Evolutionary conservation across 1,140 invertebrate species (phyloP).

Genomic region (Drosophila lowei): DNA sequence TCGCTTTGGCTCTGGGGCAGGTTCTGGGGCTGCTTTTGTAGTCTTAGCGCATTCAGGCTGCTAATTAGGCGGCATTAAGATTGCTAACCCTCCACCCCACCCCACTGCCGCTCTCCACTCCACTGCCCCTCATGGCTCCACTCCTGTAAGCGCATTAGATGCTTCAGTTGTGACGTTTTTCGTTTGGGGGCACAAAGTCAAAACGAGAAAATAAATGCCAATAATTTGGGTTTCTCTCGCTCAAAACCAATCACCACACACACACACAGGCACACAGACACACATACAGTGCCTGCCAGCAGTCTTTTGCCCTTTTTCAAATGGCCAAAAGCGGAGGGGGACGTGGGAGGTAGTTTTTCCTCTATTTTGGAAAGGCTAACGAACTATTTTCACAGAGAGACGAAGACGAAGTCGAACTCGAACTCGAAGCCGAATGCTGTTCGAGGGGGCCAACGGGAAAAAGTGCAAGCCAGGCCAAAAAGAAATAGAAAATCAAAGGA

Average conservation of each 20-base stretch:
- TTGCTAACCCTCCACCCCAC: background rate
- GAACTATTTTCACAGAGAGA: slow-evolving; percentile 77
- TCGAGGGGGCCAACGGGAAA: slow-evolving; percentile 40
- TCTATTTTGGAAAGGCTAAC: slow-evolving; percentile 71
- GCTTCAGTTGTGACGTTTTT: slow-evolving; percentile 66
- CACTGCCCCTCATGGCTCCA: background rate
- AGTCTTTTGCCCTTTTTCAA: slow-evolving; percentile 50
- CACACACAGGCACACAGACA: slow-evolving; percentile 7
- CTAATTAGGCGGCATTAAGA: slow-evolving; percentile 78
- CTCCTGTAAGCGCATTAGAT: slow-evolving; percentile 69
- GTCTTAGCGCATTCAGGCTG: slow-evolving; percentile 80
- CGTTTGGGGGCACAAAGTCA: slow-evolving; percentile 51
- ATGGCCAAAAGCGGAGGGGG: slow-evolving; percentile 10
- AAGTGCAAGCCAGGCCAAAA: slow-evolving; percentile 75
- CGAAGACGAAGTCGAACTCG: slow-evolving; percentile 46
- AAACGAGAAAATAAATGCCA: slow-evolving; percentile 80
- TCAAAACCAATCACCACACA: slow-evolving; percentile 77
- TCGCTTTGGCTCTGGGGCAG: slow-evolving; percentile 20
- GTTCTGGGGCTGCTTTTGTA: slow-evolving; percentile 65
- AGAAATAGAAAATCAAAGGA: slow-evolving; percentile 59
- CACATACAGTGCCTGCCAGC: slow-evolving; percentile 1
- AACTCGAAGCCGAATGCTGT: slow-evolving; percentile 40
- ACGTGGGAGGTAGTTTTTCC: slow-evolving; percentile 59
- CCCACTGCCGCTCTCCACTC: background rate
- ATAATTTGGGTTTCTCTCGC: slow-evolving; percentile 72